These are phyloP conservation scores for Pelecanoides urinatrix DNA, from an alignment of 2,113 vertebrate genomes.

Conservation along the genomic window DNA sequence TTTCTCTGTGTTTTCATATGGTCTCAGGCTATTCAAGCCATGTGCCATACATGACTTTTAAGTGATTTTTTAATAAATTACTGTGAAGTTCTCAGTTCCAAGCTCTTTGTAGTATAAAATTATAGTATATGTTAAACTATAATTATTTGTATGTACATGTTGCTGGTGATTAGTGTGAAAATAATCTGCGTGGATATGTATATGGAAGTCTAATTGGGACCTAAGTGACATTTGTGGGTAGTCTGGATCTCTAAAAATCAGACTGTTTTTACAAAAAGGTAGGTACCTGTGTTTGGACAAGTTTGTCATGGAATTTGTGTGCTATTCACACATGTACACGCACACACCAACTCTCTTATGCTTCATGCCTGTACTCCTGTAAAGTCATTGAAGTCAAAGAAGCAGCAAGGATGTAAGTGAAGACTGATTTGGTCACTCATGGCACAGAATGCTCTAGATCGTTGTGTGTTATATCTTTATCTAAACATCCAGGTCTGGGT, in stretches of 20 bases:
- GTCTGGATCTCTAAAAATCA: not conserved
- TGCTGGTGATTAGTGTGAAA: not conserved
- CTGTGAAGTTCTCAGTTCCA: not conserved
- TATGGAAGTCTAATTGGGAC: not conserved
- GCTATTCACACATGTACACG: rapidly evolving
- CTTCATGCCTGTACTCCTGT: not conserved
- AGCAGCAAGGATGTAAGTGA: not conserved
- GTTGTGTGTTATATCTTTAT: not conserved
- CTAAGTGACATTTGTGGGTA: not conserved
- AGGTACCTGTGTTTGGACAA: not conserved
- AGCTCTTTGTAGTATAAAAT: not conserved
- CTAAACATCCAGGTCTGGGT: not conserved
- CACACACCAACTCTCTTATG: not conserved
- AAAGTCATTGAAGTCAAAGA: not conserved
- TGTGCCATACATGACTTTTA: not conserved
- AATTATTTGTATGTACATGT: not conserved
- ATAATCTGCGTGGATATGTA: not conserved
- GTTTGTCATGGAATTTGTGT: not conserved
- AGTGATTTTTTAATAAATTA: not conserved
- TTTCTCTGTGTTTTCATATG: not conserved
- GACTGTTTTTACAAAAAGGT: not conserved
- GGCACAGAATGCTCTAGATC: not conserved
- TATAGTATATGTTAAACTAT: not conserved
- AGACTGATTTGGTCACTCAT: not conserved
- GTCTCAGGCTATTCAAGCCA: not conserved